Base-by-base conservation (phyloP, 2,113 vertebrate species). In the Bubo blakistoni region DNA sequence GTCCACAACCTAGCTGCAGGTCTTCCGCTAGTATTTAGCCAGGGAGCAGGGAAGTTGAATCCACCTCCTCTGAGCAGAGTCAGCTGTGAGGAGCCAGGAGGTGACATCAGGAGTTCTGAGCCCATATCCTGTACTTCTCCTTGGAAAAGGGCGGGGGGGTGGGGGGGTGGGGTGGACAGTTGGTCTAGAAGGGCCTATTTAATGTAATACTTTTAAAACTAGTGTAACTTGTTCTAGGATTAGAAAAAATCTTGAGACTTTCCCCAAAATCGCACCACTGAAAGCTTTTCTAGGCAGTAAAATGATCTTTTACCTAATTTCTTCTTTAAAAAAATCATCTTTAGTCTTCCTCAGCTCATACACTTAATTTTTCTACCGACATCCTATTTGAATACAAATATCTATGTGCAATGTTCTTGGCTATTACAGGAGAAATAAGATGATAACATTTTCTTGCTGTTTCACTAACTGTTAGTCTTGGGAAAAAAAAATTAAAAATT, bases 91-190 rank as follows among this genome's bases (percentile, higher is more conserved):
- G 91, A 97, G 72, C 26, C 27, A 8, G 89, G 34, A 66, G 81
- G 89, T 84, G 88, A 96, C 95, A 97, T 80, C 21, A 51, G 91
- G 73, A 98, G 84, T 85, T 97, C 80, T 91, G 73, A 97, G 94
- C 74, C 90, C 54, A 19, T 73, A 95, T 87, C 97, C 97, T 96
- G 92, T 55, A 88, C 90, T 91, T 97, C 95, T 96, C 94, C 96
- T 97, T 96, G 95, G 94, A 95, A 90, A 90, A 61, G 10, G 11
- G 67, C 36, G 81, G 9, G 46, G 10, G 46, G 46, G 8, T 8
- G 44, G 17, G 40, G 40, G 88, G 62, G n/a, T n/a, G n/a, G 77
- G 1, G 22, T 12, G 16, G 77, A 86, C 25, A 32, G 74, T 40
- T 79, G 38, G 70, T 94, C 94, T 94, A 92, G 77, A 92, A 95